A percentile compares a stretch with the other conserved stretches of the same genome.
These are phyloP conservation scores for Nylanderia fulva DNA, from an alignment of 1,140 invertebrate species.

Conservation along the genomic window DNA sequence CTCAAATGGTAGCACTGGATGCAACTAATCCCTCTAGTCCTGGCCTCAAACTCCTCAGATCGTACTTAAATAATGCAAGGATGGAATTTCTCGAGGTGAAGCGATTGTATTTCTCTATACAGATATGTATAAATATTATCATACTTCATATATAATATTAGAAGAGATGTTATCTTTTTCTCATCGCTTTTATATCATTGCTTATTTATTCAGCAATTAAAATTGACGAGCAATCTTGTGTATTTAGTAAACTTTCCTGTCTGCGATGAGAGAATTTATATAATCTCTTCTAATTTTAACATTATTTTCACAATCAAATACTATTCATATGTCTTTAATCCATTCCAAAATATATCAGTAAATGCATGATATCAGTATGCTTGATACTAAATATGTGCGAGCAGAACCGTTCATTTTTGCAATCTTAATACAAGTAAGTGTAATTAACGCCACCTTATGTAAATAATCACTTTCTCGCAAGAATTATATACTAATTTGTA, in stretches of 20 bases:
- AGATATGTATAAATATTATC: conserved; percentile 17
- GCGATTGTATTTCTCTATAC: conserved; percentile 63
- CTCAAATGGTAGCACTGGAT: conserved; percentile 82
- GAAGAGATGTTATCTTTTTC: conserved; percentile 49
- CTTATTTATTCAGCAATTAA: neutral
- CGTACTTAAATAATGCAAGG: conserved; percentile 81
- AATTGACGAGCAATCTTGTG: conserved; percentile 36
- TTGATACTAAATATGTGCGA: conserved; percentile 60
- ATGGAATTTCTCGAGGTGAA: conserved; percentile 84
- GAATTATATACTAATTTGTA: conserved; percentile 64
- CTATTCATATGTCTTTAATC: conserved; percentile 41
- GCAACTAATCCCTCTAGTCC: conserved; percentile 85
- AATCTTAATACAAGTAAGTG: conserved; percentile 6
- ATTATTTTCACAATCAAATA: conserved; percentile 60
- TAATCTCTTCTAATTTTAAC: conserved; percentile 64
- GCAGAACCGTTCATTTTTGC: conserved; percentile 56
- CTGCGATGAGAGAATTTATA: conserved; percentile 24
- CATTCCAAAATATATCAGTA: conserved; percentile 76
- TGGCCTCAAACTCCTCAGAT: conserved; percentile 83
- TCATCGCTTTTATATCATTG: neutral
- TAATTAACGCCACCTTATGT: conserved; percentile 17
- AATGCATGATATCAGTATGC: conserved; percentile 82
- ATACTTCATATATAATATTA: conserved; percentile 40
- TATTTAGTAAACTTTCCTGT: conserved; percentile 28
- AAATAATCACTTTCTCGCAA: conserved; percentile 60